Percentiles rank a stretch among this genome's conserved stretches.
Conservation (phyloP, 2,888 invertebrate species). For the Odontothrips loti region DNA sequence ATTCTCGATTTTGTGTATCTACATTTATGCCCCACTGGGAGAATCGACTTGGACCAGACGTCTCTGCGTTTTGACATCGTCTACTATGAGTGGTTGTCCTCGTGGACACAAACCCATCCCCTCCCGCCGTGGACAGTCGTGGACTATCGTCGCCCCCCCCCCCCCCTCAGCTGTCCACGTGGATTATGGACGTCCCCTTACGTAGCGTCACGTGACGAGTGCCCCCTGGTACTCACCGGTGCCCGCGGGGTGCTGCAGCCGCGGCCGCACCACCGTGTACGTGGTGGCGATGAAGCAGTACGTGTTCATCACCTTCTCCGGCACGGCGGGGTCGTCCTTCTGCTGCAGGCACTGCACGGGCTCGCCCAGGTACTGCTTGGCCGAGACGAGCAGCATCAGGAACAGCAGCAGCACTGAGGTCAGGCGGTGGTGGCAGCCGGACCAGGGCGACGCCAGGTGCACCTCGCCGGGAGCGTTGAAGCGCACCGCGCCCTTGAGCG, state of each 20-base stretch:
- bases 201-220: no score
- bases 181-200: no score
- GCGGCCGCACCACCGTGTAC: constrained; percentile 21
- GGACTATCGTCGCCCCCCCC: no score
- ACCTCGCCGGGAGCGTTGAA: not conserved
- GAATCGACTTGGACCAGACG: no score
- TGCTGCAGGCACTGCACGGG: constrained; percentile 20
- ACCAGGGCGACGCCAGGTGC: not conserved
- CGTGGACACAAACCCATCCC: no score
- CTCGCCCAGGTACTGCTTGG: constrained; percentile 17
- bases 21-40: no score
- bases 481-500: not conserved
- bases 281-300: constrained; percentile 21
- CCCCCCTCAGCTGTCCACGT: no score
- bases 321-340: constrained; percentile 9
- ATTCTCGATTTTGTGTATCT: no score
- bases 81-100: no score
- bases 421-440: not conserved
- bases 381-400: constrained; percentile 13
- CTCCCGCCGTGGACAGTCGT: no score
- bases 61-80: no score
- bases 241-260: not conserved
- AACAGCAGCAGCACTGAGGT: constrained; percentile 4
- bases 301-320: constrained; percentile 2
- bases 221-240: not conserved